Base-by-base conservation (phyloP, 2,888 invertebrate species). In the Neuroscelio doddi region DNA sequence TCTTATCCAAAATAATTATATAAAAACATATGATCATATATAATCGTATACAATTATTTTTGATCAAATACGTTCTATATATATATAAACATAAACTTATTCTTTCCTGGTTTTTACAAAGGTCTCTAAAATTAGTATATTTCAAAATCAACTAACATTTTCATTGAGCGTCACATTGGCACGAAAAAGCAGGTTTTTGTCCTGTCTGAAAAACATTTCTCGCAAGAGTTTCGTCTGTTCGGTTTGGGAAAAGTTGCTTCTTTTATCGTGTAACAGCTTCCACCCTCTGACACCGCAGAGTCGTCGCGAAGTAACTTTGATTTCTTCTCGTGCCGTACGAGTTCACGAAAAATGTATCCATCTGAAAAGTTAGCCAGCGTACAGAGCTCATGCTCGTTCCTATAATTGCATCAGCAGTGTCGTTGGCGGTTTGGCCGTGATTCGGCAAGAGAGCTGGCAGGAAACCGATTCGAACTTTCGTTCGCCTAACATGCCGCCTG, bases 271-370 rank as follows among this genome's bases (percentile, higher is more conserved):
- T 56, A 65, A 63, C 62, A 39, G 59, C 49, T 56, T 61, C 41
- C 52, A 17, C 10, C 44, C 47, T 44, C 46, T 57, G 49, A 69
- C 61, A 66, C 64, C 66, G 39, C 65, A 63, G 47, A 8, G 72
- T 65, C 64, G 68, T 67, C 71, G 68, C 67, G 51, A 59, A 67
- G 74, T 74, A 78, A 79, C 76, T 78, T 80, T 69, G 67, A 69
- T 68, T 70, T 69, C 62, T 59, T 66, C 70, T 64, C 53, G 27
- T 58, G 61, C 58, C 47, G 53, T 63, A 55, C 69, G 68, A 56
- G 62, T 67, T 72, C 72, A 69, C 69, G 71, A 69, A 75, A 76
- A 80, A 78, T 74, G 74, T 78, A 77, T 78, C 76, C 76, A 74
- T 77, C 74, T 66, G 62, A 70, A 71, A 78, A 78, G 75, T 76